Evolutionary conservation across 2,888 invertebrate species (phyloP), one percentile per base, ranked within the genome.

Genomic region (Mesorhabditis spiculigera): DNA sequence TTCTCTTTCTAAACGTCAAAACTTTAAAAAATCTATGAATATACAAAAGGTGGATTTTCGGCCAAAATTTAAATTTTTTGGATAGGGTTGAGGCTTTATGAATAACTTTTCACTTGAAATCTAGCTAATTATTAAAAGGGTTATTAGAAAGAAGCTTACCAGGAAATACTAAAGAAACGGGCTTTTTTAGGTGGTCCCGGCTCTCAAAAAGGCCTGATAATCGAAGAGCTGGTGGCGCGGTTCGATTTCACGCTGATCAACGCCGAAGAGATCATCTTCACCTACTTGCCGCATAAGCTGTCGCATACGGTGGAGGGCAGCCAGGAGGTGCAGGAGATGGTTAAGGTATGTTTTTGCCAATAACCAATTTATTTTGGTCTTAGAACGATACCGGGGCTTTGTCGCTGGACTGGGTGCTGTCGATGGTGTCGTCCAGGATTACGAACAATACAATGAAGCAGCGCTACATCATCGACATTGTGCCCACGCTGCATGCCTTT

Each of bases 221-320:
- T 82, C 6, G 80, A 85, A 70, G 85, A 86, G 67, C 67, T 85
- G 65, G 82, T 79, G 43, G 76, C 75, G 6, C 77, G 80, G 41
- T 85, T 81, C 73, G 81, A 82, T 61, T 85, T 85, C 71, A 67
- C 73, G 13, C 73, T 77, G 1, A 80, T 84, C 63, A 76, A 76
- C 58, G 77, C 81, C 8, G 82, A 85, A 67, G 85, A 86, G 45
- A 80, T 85, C 67, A 79, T 85, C 4, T 84, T 85, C 69, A 75
- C 78, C 13, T 84, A 83, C 71, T 69, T 85, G 61, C 85, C 85
- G 5, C 78, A 75, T 50, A 82, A 85, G 70, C 74, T 83, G n/a
- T 79, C 78, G 6, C 79, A 82, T 65, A 80, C 81, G 0, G 82
- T 81, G 42, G 74, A 76, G 43, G 72, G 73, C 58, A 80, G 81